Conservation (phyloP, 2,113 vertebrate species). For the Heterotis niloticus region DNA sequence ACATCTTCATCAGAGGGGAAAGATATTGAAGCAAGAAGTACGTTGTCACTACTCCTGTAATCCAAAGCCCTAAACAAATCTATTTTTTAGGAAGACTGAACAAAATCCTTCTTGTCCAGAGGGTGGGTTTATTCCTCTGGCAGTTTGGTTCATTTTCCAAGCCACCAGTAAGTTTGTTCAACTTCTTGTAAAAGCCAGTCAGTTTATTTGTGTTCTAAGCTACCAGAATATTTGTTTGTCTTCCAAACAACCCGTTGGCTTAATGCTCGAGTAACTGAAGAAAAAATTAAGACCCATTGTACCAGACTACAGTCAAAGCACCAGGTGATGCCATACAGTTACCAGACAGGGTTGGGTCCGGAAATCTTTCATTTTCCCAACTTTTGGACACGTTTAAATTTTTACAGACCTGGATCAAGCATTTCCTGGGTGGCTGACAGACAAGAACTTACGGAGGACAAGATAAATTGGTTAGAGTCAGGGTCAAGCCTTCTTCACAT, state of each 20-base stretch:
- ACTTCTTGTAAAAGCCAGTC: background rate
- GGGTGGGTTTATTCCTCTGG: no score
- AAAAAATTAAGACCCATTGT: background rate
- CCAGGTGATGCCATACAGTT: background rate
- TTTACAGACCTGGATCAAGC: conserved; percentile 51
- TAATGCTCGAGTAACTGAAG: background rate
- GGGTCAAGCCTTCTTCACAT: conserved; percentile 40
- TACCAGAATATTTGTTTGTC: background rate
- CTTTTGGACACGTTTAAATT: conserved; percentile 48
- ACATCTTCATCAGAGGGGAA: conserved; percentile 53
- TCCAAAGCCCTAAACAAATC: background rate
- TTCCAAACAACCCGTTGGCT: background rate
- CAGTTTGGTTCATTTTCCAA: no score
- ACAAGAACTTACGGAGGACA: conserved; percentile 42
- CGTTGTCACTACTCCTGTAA: background rate
- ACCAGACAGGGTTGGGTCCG: conserved; percentile 8
- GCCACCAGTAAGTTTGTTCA: no score
- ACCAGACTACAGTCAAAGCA: background rate
- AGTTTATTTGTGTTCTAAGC: background rate
- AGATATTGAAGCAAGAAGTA: conserved; percentile 63
- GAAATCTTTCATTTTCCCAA: conserved; percentile 53
- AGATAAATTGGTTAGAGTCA: conserved; percentile 53
- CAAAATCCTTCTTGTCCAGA: background rate
- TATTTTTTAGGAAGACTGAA: background rate
- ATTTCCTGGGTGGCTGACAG: conserved; percentile 34